Evolutionary conservation across 2,113 vertebrate genomes (phyloP), one percentile per base, ranked within the genome.

Genomic region (Tringa solitaria): DNA sequence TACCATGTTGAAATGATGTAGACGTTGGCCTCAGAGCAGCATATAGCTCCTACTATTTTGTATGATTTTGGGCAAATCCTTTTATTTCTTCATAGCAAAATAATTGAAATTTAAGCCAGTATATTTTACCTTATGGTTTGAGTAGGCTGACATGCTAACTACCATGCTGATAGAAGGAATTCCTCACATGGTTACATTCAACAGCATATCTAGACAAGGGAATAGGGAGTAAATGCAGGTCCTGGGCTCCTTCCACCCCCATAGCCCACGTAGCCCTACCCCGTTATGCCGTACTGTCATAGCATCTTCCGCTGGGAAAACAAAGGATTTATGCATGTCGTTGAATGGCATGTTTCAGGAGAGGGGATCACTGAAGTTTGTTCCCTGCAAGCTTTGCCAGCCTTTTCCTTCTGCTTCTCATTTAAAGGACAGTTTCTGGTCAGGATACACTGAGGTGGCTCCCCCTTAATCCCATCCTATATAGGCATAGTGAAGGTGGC

Each of bases 211-310:
- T 37, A 46, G 43, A 32, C 26, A 22, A 35, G 3, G 17, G 33
- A 80, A 33, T 50, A 75, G 37, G 74, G 37, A 14, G 23, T 18
- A 53, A 48, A n/a, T 37, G 23, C 0, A 3, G 27, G 4, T 17
- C 26, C n/a, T 8, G 22, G 27, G 7, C 6, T 65, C 27, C 16
- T 60, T 43, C 46, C 27, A 39, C 45, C 15, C 39, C 27, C 22
- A 10, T 21, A 54, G 48, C 14, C 18, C 67, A 7, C 0, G 0
- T 8, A 54, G 32, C 59, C 48, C 30, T 82, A 51, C 28, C 17
- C 12, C 1, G 0, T 63, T 63, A 4, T 10, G 10, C 50, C 51
- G 51, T 23, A 12, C 45, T 48, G 37, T 45, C 9, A 2, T 10
- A 48, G 50, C 45, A 12, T 48, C 27, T 75, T 59, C n/a, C 1